phyloP scores from a whole-genome alignment of 1,140 invertebrate species.

The Hylyphantes graminicola region DNA sequence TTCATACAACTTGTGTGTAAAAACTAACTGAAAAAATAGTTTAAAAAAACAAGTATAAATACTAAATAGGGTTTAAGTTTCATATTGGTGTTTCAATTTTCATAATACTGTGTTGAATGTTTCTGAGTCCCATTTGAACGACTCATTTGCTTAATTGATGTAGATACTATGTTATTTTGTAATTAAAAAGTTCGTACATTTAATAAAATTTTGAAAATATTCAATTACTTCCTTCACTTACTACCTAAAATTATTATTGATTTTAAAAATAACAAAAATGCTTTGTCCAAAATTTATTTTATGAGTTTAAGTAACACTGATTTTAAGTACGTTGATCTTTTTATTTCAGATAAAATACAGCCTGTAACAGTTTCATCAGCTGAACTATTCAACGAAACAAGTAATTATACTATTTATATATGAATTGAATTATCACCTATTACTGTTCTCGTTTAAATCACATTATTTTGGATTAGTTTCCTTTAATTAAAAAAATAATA shows the following conservation, averaged over 20 bases:
- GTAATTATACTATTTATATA: background rate
- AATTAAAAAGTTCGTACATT: background rate
- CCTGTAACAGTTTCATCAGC: background rate
- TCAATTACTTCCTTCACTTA: background rate
- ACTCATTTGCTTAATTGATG: background rate
- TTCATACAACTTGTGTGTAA: background rate
- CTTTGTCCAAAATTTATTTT: background rate
- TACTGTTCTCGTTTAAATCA: background rate
- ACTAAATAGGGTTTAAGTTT: background rate
- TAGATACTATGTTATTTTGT: background rate
- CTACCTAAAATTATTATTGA: background rate
- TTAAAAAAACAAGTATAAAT: background rate
- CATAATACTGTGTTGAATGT: background rate
- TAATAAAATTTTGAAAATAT: background rate
- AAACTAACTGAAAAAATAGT: background rate
- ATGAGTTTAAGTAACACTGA: background rate
- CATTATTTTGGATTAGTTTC: background rate
- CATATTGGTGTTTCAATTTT: background rate
- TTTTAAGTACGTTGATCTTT: background rate
- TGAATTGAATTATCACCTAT: background rate
- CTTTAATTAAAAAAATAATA: background rate
- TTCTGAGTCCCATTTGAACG: background rate
- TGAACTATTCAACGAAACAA: background rate
- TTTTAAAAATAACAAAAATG: background rate
- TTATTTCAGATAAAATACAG: background rate